phyloP scores from a whole-genome alignment of 2,113 vertebrate species.

The Petrocephalus zakoni region DNA sequence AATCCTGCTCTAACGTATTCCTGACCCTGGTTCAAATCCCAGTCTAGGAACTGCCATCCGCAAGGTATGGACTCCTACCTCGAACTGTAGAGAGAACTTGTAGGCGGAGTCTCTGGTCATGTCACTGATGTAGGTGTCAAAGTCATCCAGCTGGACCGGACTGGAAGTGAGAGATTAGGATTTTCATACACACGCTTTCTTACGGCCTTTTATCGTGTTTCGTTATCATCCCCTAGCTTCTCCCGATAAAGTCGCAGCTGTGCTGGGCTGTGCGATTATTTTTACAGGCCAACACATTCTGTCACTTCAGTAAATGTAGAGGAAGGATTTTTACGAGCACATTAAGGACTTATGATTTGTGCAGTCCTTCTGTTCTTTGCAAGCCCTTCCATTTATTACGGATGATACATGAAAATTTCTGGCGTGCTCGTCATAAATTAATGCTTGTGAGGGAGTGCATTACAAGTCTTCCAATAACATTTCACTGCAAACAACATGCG shows the following conservation, averaged over 20 bases:
- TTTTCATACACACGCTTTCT: not conserved
- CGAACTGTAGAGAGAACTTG: slow-evolving; percentile 96
- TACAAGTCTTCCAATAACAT: not conserved
- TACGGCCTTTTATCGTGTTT: not conserved
- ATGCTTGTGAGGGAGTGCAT: not conserved
- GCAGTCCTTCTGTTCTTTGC: not conserved
- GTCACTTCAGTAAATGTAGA: not conserved
- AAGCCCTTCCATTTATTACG: not conserved
- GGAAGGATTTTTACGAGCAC: not conserved
- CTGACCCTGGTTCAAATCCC: not conserved
- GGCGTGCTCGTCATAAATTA: not conserved
- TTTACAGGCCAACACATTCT: not conserved
- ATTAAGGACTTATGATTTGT: not conserved
- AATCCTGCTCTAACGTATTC: not conserved
- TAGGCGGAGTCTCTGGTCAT: slow-evolving; percentile 96
- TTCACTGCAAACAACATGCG: not conserved
- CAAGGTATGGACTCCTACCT: slow-evolving; percentile 60
- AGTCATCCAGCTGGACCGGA: slow-evolving; percentile 87
- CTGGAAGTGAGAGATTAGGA: slow-evolving; percentile 51
- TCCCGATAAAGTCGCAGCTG: not conserved
- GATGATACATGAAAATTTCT: not conserved
- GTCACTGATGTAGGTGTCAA: slow-evolving; percentile 87
- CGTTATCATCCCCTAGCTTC: not conserved
- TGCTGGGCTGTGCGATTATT: not conserved
- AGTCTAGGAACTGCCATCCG: not conserved